Evolutionary conservation across 2,888 invertebrate genomes (phyloP), one percentile per base, ranked within the genome.

Genomic region (Gnatocerus cornutus): DNA sequence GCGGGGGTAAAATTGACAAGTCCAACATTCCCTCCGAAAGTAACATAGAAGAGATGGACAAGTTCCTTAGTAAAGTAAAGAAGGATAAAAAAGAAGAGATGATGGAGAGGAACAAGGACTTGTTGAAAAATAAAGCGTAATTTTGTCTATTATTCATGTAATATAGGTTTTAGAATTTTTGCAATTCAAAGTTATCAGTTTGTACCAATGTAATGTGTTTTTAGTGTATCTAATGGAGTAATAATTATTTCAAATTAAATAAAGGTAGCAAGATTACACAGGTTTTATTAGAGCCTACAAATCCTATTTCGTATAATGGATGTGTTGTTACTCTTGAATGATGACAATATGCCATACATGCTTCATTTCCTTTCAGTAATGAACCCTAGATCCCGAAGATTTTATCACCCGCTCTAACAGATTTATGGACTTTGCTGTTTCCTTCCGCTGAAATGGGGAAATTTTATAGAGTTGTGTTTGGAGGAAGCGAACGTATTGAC

Each of bases 41-140:
- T 29, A 84, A 84, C 75, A 80, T 87, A 56, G 88, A 88, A 68
- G 89, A 89, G 76, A 88, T 88, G 80, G 88, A 89, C 77, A 87
- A 88, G 76, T 87, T 88, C 76, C 82, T 89, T 43, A 87, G 83
- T 74, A 87, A 88, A 77, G 87, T 87, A 8, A 88, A 88, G 79
- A 88, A 87, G 74, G 87, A 88, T 73, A 87, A 88, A 64, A 89
- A 88, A 75, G 88, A 88, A 74, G 88, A 88, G 69, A 87, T 88
- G 82, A 78, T 88, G 29, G 87, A 88, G 73, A 82, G 87, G 69
- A 88, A 87, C 77, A 88, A 86, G 77, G 84, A 86, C 73, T 83
- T 86, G 64, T 77, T 86, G 37, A 87, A 87, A 73, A 80, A 74
- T 72, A 82, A 83, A 70, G 46, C 74, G 55, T 78, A 63, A 65